Percentiles rank a stretch among this genome's conserved stretches.
Conservation (phyloP, 1,140 invertebrate species). For the Cylas formicarius region DNA sequence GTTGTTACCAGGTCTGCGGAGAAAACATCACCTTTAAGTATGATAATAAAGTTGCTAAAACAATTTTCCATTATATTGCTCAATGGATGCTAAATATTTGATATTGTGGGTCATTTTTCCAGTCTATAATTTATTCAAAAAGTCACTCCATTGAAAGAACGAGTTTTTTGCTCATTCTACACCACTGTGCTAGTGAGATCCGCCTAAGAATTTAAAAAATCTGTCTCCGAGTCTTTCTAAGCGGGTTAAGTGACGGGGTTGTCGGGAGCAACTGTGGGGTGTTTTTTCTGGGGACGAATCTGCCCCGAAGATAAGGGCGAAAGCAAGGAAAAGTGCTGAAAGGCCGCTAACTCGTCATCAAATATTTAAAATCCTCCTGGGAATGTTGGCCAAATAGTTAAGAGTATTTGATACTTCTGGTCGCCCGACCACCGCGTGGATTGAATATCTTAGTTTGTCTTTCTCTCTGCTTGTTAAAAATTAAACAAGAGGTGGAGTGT, state of each 20-base stretch:
- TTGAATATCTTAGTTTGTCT: slow-evolving; percentile 12
- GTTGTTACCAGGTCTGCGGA: too few relatives aligned
- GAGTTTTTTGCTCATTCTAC: too few relatives aligned
- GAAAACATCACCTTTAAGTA: too few relatives aligned
- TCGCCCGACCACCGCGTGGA: slow-evolving; percentile 3
- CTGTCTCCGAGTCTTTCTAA: slow-evolving; percentile 29
- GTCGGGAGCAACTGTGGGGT: slow-evolving; percentile 11
- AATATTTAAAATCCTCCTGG: slow-evolving; percentile 37
- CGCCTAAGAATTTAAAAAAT: slow-evolving; percentile 38
- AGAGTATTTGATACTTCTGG: slow-evolving; percentile 22
- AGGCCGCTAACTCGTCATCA: slow-evolving; percentile 38
- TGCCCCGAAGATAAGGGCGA: slow-evolving; percentile 16
- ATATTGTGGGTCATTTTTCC: too few relatives aligned
- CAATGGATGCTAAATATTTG: too few relatives aligned
- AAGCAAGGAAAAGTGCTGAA: slow-evolving; percentile 27
- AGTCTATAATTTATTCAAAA: too few relatives aligned
- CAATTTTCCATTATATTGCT: too few relatives aligned
- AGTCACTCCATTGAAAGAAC: too few relatives aligned
- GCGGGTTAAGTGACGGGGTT: slow-evolving; percentile 27
- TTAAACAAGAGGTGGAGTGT: too few relatives aligned
- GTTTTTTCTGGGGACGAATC: slow-evolving; percentile 19
- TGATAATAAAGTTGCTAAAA: too few relatives aligned
- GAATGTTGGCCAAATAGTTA: slow-evolving; percentile 30
- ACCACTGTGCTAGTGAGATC: too few relatives aligned
- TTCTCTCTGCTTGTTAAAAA: too few relatives aligned